phyloP scores from a whole-genome alignment of 2,888 invertebrate species.

The Thereva unica region DNA sequence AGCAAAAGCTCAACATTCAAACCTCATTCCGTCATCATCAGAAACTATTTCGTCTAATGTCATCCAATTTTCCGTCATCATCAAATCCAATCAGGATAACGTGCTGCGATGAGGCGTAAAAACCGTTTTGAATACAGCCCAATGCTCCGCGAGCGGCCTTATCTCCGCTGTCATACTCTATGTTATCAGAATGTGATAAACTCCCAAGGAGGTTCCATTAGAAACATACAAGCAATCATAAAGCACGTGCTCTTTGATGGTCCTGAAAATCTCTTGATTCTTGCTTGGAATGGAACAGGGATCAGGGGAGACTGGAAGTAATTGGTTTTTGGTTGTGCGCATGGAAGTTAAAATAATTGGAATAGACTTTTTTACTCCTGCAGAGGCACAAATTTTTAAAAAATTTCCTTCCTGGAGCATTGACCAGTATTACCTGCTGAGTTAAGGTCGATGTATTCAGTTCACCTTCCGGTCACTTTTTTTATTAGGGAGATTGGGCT shows the following conservation, averaged over 20 bases:
- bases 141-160: conserved; percentile 42
- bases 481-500: too few relatives aligned
- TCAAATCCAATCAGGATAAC: conserved; percentile 41
- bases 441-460: too few relatives aligned
- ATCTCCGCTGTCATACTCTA: conserved; percentile 23
- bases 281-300: too few relatives aligned
- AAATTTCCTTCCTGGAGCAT: too few relatives aligned
- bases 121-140: conserved; percentile 44
- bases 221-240: conserved; percentile 4
- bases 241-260: conserved; percentile 12
- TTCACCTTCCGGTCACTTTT: too few relatives aligned
- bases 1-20: conserved; percentile 12
- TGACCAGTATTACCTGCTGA: too few relatives aligned
- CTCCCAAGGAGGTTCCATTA: conserved; percentile 14
- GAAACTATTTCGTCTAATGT: conserved; percentile 28
- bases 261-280: too few relatives aligned
- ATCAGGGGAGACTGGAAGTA: too few relatives aligned
- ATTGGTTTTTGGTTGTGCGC: too few relatives aligned
- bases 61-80: conserved; percentile 35
- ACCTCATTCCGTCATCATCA: conserved; percentile 21
- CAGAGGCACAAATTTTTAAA: too few relatives aligned
- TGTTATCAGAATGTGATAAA: conserved; percentile 10
- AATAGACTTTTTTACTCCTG: too few relatives aligned
- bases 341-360: too few relatives aligned
- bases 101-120: conserved; percentile 44